A percentile compares a stretch with the other conserved stretches of the same genome.
Evolutionary conservation across 2,888 invertebrate genomes (phyloP).

Genomic region (Agrochola litura): DNA sequence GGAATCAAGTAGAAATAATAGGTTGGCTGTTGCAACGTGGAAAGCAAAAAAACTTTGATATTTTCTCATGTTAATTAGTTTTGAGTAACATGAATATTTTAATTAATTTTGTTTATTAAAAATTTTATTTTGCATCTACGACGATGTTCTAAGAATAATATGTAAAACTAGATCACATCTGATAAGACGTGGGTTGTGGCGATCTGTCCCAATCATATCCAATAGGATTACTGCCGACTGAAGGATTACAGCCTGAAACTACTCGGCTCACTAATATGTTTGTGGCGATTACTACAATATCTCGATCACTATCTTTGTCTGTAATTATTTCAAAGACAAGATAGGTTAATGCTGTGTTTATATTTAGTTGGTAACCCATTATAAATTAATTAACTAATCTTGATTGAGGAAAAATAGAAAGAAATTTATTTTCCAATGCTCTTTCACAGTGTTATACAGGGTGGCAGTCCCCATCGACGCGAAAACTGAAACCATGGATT

Average conservation of each 20-base stretch:
- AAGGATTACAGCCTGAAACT: neutral
- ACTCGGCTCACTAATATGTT: neutral
- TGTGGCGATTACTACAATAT: neutral
- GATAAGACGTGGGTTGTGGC: neutral
- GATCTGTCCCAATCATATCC: neutral
- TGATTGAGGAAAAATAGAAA: neutral
- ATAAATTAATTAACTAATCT: neutral
- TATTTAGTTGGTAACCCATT: neutral
- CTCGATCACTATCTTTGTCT: neutral
- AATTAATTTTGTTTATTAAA: slow-evolving; percentile 34
- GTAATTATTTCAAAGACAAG: no score
- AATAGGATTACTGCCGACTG: neutral
- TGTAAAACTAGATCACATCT: neutral
- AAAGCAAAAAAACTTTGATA: neutral
- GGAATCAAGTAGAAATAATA: slow-evolving; percentile 7
- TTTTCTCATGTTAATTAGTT: slow-evolving; percentile 32
- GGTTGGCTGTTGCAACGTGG: slow-evolving; percentile 15
- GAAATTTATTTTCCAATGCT: neutral
- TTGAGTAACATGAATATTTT: slow-evolving; percentile 26
- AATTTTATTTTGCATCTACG: slow-evolving; percentile 32
- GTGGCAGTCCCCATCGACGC: no score
- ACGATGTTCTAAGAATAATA: neutral
- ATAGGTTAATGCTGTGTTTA: neutral
- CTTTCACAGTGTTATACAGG: neutral
- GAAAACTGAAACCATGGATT: no score